Conservation (phyloP, 2,113 vertebrate species). For the Corapipo altera region DNA sequence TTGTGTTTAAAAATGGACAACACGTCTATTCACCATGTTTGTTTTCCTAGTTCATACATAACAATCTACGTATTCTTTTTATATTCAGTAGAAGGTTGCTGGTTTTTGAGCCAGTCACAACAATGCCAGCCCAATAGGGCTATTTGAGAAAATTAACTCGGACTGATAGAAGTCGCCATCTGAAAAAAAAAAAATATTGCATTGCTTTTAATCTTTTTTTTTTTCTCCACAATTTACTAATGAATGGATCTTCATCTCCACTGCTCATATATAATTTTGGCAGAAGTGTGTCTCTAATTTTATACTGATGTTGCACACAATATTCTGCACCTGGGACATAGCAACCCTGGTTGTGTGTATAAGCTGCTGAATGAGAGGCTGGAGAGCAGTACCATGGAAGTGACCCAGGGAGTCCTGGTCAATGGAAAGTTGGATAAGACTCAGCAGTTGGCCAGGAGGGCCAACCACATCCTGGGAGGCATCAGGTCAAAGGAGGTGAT, state of each 20-base stretch:
- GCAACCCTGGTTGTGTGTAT: too few relatives aligned
- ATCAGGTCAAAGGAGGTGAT: neutral
- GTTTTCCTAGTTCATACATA: neutral
- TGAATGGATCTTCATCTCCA: neutral
- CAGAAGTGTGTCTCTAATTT: neutral
- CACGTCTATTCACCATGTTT: neutral
- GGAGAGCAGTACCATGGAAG: too few relatives aligned
- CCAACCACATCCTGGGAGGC: too few relatives aligned
- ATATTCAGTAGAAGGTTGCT: neutral
- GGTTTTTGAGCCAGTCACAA: neutral
- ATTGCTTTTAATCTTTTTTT: neutral
- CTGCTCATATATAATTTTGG: neutral
- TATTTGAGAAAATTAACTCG: neutral
- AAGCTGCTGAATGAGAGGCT: too few relatives aligned
- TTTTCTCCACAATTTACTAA: neutral
- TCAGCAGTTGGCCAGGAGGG: too few relatives aligned
- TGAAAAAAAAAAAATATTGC: neutral
- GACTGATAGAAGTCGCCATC: neutral
- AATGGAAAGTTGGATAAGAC: too few relatives aligned
- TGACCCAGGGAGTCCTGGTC: too few relatives aligned
- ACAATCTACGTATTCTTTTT: neutral
- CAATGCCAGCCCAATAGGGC: neutral
- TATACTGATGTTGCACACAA: neutral
- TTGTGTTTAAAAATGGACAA: neutral
- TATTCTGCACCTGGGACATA: neutral